Evolutionary conservation across 2,113 vertebrate genomes (phyloP).

Genomic region (Phrynosoma platyrhinos): DNA sequence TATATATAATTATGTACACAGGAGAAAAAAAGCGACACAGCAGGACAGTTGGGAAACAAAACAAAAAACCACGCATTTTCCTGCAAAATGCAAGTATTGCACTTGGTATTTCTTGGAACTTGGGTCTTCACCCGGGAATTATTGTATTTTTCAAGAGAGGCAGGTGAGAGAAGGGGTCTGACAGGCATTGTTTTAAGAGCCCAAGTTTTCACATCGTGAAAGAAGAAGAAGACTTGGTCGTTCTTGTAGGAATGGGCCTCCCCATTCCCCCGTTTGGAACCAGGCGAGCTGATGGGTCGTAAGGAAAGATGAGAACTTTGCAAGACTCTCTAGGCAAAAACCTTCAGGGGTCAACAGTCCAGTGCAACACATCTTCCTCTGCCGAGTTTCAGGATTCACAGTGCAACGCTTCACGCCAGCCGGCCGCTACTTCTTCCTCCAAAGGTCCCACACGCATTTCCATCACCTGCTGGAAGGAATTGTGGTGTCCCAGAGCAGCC

Average conservation of each 20-base stretch:
- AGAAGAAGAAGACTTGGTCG: too few species aligned
- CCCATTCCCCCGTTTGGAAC: too few species aligned
- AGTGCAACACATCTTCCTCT: neutral
- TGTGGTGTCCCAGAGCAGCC: neutral
- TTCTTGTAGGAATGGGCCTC: too few species aligned
- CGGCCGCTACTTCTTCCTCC: neutral
- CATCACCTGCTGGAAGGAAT: neutral
- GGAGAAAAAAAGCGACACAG: neutral
- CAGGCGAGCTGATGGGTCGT: too few species aligned
- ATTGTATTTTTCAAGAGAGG: neutral
- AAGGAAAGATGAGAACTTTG: too few species aligned
- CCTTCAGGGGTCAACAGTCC: neutral
- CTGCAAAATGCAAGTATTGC: constrained; percentile 28
- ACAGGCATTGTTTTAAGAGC: neutral
- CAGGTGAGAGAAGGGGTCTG: too few species aligned
- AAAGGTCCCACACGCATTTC: too few species aligned
- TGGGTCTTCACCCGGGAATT: neutral
- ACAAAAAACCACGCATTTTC: neutral
- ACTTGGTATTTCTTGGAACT: neutral
- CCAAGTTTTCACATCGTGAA: neutral
- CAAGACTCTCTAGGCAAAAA: too few species aligned
- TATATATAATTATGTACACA: constrained; percentile 10
- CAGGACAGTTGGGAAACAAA: neutral
- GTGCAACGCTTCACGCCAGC: neutral
- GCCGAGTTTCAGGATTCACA: neutral